These are phyloP conservation scores for Brevipalpus yothersi DNA, from an alignment of 1,140 invertebrate genomes.

Conservation along the genomic window DNA sequence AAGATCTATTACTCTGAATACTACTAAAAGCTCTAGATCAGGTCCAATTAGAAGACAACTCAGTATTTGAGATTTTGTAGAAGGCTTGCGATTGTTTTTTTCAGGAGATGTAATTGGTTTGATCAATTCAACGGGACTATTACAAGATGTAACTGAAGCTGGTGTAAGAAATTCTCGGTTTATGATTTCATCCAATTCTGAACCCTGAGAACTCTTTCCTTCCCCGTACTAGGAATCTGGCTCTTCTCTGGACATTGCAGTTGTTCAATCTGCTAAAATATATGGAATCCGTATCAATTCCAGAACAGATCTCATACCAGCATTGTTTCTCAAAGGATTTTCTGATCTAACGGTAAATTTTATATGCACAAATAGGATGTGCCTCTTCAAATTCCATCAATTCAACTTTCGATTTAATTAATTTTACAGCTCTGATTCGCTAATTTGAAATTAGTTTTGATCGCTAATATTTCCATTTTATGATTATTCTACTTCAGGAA, in stretches of 20 bases:
- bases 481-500: too few species aligned
- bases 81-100: background rate
- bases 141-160: background rate
- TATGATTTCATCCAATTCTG: background rate
- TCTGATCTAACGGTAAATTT: slow-evolving; percentile 8
- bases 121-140: background rate
- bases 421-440: background rate
- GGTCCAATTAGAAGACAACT: background rate
- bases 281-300: slow-evolving; percentile 4
- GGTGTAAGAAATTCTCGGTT: background rate
- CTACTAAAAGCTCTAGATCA: background rate
- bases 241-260: slow-evolving; percentile 1
- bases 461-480: too few species aligned
- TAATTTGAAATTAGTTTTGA: too few species aligned
- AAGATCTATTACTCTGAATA: background rate
- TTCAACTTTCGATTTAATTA: background rate
- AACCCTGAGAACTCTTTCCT: background rate
- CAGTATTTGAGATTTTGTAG: background rate
- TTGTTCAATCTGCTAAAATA: slow-evolving; percentile 7
- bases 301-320: slow-evolving; percentile 4
- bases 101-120: background rate
- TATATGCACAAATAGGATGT: background rate
- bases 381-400: background rate
- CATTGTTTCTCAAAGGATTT: slow-evolving; percentile 8
- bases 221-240: background rate